Evolutionary conservation across 2,113 vertebrate genomes (phyloP), one percentile per base, ranked within the genome.

Genomic region (Polypterus bichir): DNA sequence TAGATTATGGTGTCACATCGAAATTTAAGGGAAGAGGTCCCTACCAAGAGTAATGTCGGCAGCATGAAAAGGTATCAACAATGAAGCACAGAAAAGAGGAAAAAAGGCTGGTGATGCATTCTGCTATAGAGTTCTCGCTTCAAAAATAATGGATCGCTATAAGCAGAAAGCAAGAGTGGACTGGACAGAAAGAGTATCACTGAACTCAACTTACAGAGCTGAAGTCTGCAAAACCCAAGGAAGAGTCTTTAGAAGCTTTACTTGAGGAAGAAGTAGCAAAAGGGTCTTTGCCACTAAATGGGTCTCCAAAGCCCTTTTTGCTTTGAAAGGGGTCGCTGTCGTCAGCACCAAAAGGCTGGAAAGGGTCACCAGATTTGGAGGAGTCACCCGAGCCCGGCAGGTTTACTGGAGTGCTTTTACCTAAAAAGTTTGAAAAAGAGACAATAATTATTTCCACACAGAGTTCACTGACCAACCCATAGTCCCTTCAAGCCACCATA

Each of bases 241-340:
- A 80, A 83, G 86, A 85, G 74, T 86, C 85, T 88, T 88, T 89
- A 83, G 89, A 70, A 77, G 84, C 76, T 84, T 93, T 97, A 88
- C 91, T 90, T 87, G 94, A 79, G 77, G 86, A 88, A 68, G 93
- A 82, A 66, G 93, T 85, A 72, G 88, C 88, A 72, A 97, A 97
- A 57, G 93, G 93, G 72, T 96, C 96, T 89, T 92, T 97, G 81
- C 94, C 93, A 69, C 94, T 97, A 86, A 98, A 97, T 3, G 94
- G 93, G 82, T 97, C 96, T 79, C 85, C 91, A 69, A 85, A 85
- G 67, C 86, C 86, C 77, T 94, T 95, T 89, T 91, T 94, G 84
- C 81, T 92, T 78, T 93, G 92, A 77, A 97, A 97, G 1, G 85
- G 93, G 82, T 97, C 96, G 51, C 82, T 77, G 70, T 71, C 77